These are phyloP conservation scores for Acromyrmex heyeri DNA, from an alignment of 1,140 invertebrate species.

Conservation along the genomic window DNA sequence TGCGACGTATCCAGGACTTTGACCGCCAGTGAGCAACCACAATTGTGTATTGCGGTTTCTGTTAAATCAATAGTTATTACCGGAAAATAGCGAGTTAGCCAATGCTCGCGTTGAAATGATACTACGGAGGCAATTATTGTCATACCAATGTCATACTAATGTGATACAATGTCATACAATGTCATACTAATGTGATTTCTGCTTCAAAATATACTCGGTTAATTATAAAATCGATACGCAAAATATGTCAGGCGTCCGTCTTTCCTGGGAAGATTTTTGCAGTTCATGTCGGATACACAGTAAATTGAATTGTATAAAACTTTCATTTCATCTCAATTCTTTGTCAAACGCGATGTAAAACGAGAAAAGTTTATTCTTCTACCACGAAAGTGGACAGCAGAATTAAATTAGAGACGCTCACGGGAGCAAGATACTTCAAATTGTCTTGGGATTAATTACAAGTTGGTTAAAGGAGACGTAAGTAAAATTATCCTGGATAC, in stretches of 20 bases:
- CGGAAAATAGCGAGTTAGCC: background rate
- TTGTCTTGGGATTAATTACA: background rate
- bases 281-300: background rate
- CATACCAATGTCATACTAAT: background rate
- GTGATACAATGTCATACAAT: too few relatives aligned
- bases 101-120: background rate
- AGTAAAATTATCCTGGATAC: background rate
- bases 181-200: background rate
- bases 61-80: conserved; percentile 47
- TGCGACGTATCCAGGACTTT: conserved; percentile 13
- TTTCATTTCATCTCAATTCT: conserved; percentile 10
- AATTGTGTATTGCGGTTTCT: background rate
- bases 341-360: conserved; percentile 11
- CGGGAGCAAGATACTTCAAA: background rate
- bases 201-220: background rate
- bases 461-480: background rate
- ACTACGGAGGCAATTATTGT: background rate
- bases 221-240: background rate
- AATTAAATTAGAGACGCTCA: background rate
- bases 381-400: background rate
- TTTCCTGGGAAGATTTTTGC: background rate
- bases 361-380: conserved; percentile 22
- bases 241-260: background rate
- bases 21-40: background rate
- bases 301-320: conserved; percentile 32